Percentiles rank a stretch among this genome's conserved stretches.
phyloP scores from a whole-genome alignment of 2,888 invertebrate genomes.

The Ceramica pisi region DNA sequence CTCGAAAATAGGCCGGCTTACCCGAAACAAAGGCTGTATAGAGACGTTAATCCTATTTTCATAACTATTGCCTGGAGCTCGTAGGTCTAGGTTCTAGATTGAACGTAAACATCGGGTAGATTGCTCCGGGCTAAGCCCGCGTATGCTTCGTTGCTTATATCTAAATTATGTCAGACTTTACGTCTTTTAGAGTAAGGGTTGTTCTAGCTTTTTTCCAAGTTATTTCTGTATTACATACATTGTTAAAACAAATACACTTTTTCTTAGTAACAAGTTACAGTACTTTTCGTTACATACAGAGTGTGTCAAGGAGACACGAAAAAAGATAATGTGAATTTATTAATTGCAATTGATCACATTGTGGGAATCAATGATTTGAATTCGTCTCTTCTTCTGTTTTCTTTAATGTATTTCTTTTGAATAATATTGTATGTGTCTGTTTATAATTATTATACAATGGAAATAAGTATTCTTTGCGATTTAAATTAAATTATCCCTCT shows the following conservation, averaged over 20 bases:
- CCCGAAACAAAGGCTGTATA: conserved; percentile 29
- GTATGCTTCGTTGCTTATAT: conserved; percentile 28
- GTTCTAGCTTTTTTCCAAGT: neutral
- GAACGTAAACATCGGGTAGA: conserved; percentile 70
- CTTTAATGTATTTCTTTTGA: too few species aligned
- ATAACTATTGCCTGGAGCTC: conserved; percentile 49
- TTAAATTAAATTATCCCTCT: too few species aligned
- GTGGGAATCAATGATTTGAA: too few species aligned
- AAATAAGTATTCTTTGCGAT: too few species aligned
- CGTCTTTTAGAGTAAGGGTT: neutral
- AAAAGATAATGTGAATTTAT: too few species aligned
- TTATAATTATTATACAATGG: too few species aligned
- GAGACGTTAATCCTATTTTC: conserved; percentile 54
- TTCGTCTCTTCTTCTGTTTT: too few species aligned
- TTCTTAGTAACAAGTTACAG: too few species aligned
- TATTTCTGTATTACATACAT: neutral
- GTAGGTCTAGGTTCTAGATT: conserved; percentile 67
- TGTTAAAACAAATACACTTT: neutral
- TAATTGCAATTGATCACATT: too few species aligned
- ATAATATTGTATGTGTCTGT: too few species aligned
- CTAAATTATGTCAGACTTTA: conserved; percentile 49
- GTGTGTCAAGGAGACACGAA: too few species aligned
- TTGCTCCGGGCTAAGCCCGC: conserved; percentile 61
- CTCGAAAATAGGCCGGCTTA: conserved; percentile 26
- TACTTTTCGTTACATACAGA: too few species aligned